phyloP scores from a whole-genome alignment of 2,113 vertebrate genomes.

The Phalacrocorax pelagicus region DNA sequence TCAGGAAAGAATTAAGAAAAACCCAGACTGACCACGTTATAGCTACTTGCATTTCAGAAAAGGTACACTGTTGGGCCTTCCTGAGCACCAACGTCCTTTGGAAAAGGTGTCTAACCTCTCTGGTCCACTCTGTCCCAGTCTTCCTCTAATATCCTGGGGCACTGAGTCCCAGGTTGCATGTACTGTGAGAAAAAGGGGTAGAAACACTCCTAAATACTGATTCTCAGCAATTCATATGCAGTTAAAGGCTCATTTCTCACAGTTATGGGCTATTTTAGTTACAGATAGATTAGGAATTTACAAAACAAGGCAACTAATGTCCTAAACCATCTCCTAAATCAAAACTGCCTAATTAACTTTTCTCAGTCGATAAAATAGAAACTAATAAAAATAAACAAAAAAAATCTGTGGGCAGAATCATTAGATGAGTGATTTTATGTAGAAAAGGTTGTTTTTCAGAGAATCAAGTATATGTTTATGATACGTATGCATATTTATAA shows the following conservation, averaged over 20 bases:
- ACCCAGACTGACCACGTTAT: not conserved
- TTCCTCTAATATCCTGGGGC: not conserved
- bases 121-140: not conserved
- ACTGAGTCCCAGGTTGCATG: not conserved
- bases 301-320: not conserved
- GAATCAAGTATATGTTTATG: not conserved
- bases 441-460: not conserved
- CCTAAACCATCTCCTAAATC: not conserved
- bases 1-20: not conserved
- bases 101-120: not conserved
- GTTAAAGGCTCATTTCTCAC: not conserved
- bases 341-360: not conserved
- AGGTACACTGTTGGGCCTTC: not conserved
- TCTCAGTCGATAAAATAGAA: not conserved
- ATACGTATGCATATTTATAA: not conserved
- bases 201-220: not conserved
- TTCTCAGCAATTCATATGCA: not conserved
- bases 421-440: not conserved
- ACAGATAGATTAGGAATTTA: not conserved
- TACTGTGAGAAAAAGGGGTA: not conserved
- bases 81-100: not conserved
- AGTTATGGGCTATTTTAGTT: not conserved
- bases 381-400: not conserved
- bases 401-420: not conserved
- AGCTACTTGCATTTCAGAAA: not conserved